phyloP scores from a whole-genome alignment of 2,113 vertebrate species.

The Entomyzon cyanotis region DNA sequence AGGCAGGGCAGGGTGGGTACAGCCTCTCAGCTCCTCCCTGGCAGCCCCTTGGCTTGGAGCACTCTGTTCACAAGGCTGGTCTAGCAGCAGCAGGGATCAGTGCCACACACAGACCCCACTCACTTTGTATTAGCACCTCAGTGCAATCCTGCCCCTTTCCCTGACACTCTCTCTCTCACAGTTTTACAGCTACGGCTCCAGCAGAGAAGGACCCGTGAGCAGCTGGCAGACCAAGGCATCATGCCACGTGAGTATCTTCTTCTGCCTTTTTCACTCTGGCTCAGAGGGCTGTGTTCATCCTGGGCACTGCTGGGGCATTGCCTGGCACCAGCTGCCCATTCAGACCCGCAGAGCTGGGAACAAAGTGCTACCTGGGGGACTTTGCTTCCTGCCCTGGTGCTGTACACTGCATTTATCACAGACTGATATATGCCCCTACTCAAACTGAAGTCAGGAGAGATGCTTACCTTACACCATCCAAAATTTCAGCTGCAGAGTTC shows the following conservation, averaged over 20 bases:
- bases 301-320: background rate
- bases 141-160: background rate
- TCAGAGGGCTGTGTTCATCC: background rate
- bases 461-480: background rate
- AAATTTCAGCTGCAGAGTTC: background rate
- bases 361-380: background rate
- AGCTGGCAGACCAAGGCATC: slow-evolving; percentile 92
- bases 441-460: background rate
- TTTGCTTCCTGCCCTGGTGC: background rate
- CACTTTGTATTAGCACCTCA: background rate
- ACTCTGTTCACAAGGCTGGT: background rate
- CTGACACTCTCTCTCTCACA: slow-evolving; percentile 70
- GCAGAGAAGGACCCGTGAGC: slow-evolving; percentile 94
- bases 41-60: background rate
- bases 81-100: background rate
- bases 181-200: slow-evolving; percentile 98
- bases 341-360: background rate
- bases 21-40: background rate
- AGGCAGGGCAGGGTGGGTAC: background rate
- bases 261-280: background rate
- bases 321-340: background rate
- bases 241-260: slow-evolving; percentile 91
- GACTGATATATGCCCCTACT: background rate
- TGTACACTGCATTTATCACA: background rate
- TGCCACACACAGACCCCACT: background rate